A percentile compares a stretch with the other conserved stretches of the same genome.
These are phyloP conservation scores for Thrips palmi DNA, from an alignment of 1,140 invertebrate species.

Conservation along the genomic window DNA sequence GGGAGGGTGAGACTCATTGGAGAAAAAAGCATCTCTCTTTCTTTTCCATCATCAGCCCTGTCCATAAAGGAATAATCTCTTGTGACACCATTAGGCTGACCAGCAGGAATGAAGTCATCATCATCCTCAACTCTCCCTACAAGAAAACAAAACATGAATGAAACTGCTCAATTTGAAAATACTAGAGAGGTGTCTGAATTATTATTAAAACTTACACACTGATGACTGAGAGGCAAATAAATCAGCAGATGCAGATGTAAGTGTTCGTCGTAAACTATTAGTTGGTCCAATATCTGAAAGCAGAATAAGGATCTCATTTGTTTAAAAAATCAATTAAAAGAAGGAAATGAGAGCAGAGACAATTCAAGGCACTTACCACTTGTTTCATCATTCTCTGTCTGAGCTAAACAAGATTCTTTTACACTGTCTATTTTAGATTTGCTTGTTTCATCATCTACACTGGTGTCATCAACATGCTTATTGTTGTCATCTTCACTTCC, in stretches of 20 bases:
- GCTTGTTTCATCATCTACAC: constrained; percentile 7
- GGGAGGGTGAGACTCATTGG: no score
- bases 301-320: background rate
- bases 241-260: background rate
- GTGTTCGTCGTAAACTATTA: background rate
- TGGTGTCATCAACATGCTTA: constrained; percentile 4
- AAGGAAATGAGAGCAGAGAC: no score
- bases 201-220: no score
- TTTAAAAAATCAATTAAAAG: background rate
- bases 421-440: background rate
- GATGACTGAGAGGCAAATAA: constrained; percentile 7
- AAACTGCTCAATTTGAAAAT: no score
- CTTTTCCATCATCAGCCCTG: no score
- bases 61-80: no score
- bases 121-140: constrained; percentile 6
- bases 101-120: no score
- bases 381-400: constrained; percentile 7
- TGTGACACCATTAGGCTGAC: no score
- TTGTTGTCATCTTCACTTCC: constrained; percentile 9
- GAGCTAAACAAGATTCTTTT: no score
- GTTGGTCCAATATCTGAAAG: background rate
- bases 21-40: no score
- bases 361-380: background rate
- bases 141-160: constrained; percentile 1
- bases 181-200: no score